Evolutionary conservation across 2,113 vertebrate genomes (phyloP).

Genomic region (Athene noctua): DNA sequence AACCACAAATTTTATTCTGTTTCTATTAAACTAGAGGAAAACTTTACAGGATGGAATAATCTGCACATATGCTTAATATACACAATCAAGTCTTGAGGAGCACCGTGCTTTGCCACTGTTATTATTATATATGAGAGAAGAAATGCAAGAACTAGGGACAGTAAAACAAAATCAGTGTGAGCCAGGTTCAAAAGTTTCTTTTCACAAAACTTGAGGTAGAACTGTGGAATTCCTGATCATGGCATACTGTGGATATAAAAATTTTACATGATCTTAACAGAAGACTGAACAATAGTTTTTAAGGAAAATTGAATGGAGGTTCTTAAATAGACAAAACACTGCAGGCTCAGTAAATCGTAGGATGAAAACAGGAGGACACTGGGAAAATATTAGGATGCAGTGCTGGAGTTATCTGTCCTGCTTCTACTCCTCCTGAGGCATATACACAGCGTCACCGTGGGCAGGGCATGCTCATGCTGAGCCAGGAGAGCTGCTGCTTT

Average conservation of each 20-base stretch:
- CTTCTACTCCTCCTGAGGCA: not conserved
- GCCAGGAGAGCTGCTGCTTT: not conserved
- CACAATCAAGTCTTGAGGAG: not conserved
- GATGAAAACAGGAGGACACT: not conserved
- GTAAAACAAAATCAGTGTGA: not conserved
- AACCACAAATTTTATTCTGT: not conserved
- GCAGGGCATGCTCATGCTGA: not conserved
- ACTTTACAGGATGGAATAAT: not conserved
- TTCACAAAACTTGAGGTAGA: not conserved
- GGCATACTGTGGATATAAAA: not conserved
- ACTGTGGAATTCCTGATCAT: not conserved
- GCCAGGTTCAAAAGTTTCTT: not conserved
- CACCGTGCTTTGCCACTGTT: not conserved
- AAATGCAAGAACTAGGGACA: not conserved
- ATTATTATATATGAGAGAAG: not conserved
- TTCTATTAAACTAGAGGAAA: not conserved
- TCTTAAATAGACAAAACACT: not conserved
- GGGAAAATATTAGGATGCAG: not conserved
- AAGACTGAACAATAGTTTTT: not conserved
- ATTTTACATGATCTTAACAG: not conserved
- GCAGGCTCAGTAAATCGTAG: not conserved
- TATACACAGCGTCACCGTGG: fast-evolving
- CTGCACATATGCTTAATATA: not conserved
- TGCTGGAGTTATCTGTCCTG: not conserved
- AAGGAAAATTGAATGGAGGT: not conserved